Base-by-base conservation (phyloP, 2,113 vertebrate species). In the Beaufortia kweichowensis region DNA sequence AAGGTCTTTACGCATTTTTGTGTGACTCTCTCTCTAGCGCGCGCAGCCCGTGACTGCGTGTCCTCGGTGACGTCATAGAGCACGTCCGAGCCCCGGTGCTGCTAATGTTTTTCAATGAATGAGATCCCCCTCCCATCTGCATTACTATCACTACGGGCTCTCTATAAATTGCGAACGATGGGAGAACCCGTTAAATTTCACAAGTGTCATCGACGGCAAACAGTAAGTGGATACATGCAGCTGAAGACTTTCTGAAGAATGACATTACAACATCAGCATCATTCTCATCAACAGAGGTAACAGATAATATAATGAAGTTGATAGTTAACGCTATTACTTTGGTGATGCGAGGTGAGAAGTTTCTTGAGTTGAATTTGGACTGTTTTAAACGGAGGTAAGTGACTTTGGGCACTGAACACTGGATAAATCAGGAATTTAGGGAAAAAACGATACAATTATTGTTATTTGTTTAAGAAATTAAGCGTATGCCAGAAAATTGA, bases 91-190 rank as follows among this genome's bases (percentile, higher is more conserved):
- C 75, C 82, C 15, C 81, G 73, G 82, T 92, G 93, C 90, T 92
- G 93, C 93, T 94, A 94, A 93, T 91, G 92, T 91, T 93, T 93
- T 91, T 94, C 92, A 93, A 95, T 95, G 94, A 95, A 96, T 95
- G 94, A 95, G 93, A 89, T 87, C 92, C 90, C 89, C 91, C 89
- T 89, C 89, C 90, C 90, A 81, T 83, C 85, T 81, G 84, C 87
- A 87, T 90, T 89, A 87, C 92, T 93, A 94, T 92, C 94, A 94
- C 94, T 93, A 92, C 90, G 83, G 91, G 89, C 90, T 90, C 90
- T 90, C 90, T 94, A 94, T 94, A 95, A 94, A 90, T 94, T 92
- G 88, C 86, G 84, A 88, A 86, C 88, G 72, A 86, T 81, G 91
- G 88, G 87, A 90, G 87, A 91, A 81, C 87, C 89, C 85, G 86